These are phyloP conservation scores for Epistrophe grossulariae DNA, from an alignment of 2,888 invertebrate genomes.

Conservation along the genomic window DNA sequence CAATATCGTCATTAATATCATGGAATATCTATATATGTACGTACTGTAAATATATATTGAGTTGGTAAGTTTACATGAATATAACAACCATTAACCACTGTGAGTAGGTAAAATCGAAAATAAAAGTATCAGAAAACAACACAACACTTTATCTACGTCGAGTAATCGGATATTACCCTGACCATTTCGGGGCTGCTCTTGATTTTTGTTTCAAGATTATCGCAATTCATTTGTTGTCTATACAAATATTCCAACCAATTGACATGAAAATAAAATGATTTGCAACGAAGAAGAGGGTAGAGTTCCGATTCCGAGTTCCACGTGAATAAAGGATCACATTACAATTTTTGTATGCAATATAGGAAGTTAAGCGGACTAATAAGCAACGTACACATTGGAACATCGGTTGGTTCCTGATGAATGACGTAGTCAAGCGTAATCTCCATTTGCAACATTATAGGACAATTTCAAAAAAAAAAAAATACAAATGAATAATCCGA, in stretches of 20 bases:
- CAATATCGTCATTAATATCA: conserved; percentile 46
- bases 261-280: conserved; percentile 77
- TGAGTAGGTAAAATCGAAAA: conserved; percentile 25
- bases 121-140: conserved; percentile 50
- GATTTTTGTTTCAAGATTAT: conserved; percentile 73
- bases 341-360: conserved; percentile 55
- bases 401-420: conserved; percentile 37
- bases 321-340: conserved; percentile 73
- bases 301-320: conserved; percentile 12
- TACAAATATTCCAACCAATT: conserved; percentile 76
- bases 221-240: conserved; percentile 75
- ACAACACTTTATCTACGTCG: conserved; percentile 72
- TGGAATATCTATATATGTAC: conserved; percentile 43
- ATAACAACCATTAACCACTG: conserved; percentile 11
- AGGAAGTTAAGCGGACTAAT: conserved; percentile 70
- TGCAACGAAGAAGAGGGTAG: conserved; percentile 57
- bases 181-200: conserved; percentile 72
- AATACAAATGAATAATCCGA: conserved; percentile 65
- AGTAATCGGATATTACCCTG: conserved; percentile 74
- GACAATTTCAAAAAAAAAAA: conserved; percentile 50
- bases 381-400: conserved; percentile 50
- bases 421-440: conserved; percentile 74
- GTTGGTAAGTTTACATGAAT: conserved; percentile 44
- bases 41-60: not conserved
- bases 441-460: conserved; percentile 75